A percentile compares a stretch with the other conserved stretches of the same genome.
Conservation (phyloP, 2,113 vertebrate genomes). For the Callithrix jacchus region DNA sequence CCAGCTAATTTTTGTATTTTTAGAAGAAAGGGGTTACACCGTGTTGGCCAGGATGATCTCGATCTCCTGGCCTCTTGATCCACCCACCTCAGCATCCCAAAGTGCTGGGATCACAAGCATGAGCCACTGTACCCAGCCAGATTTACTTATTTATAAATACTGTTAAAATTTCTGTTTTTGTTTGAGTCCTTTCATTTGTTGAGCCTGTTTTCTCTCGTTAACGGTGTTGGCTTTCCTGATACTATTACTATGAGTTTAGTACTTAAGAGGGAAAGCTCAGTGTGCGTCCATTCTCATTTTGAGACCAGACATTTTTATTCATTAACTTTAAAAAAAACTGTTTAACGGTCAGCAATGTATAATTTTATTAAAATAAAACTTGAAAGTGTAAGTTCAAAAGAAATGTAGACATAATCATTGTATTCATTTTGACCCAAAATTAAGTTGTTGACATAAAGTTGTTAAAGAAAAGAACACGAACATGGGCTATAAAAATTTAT, state of each 20-base stretch:
- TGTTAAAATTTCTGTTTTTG: background rate
- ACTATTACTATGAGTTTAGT: background rate
- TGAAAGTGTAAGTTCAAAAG: background rate
- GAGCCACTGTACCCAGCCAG: too few species aligned
- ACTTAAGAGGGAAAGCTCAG: too few species aligned
- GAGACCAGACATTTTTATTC: background rate
- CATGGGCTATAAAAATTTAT: background rate
- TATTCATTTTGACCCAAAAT: background rate
- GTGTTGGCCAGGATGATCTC: too few species aligned
- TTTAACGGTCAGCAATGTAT: background rate
- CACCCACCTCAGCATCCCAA: too few species aligned
- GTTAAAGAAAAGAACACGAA: background rate
- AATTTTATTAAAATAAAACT: background rate
- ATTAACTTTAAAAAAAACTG: background rate
- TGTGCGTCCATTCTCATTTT: too few species aligned
- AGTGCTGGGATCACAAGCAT: too few species aligned
- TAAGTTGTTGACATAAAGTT: background rate
- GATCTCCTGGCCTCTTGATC: too few species aligned
- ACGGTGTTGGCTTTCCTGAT: background rate
- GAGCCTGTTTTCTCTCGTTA: background rate
- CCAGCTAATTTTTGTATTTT: too few species aligned
- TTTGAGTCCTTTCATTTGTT: background rate
- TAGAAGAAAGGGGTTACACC: too few species aligned
- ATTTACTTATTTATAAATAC: background rate
- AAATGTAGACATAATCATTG: background rate